Percentiles rank a stretch among this genome's conserved stretches.
These are phyloP conservation scores for Aphidoletes aphidimyza DNA, from an alignment of 2,888 invertebrate species.

Conservation along the genomic window DNA sequence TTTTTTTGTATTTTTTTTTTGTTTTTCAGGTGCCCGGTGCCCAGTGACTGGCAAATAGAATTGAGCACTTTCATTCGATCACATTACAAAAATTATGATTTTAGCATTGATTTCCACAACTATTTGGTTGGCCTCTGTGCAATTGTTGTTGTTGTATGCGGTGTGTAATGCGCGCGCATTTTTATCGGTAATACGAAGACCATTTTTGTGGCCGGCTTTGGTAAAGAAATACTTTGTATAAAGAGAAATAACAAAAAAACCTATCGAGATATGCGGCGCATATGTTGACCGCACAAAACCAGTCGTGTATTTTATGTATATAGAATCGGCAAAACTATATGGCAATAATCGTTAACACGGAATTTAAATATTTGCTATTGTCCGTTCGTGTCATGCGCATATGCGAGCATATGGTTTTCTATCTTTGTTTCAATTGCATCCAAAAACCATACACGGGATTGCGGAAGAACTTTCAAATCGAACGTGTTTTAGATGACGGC, in stretches of 20 bases:
- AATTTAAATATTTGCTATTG: slow-evolving; percentile 16
- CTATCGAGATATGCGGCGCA: background rate
- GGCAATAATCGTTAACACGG: slow-evolving; percentile 21
- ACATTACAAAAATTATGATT: background rate
- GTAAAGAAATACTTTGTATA: no score
- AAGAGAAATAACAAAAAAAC: no score
- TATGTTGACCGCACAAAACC: background rate
- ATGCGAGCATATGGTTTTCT: background rate
- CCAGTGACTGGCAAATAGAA: background rate
- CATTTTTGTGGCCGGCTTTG: no score
- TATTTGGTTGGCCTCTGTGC: background rate
- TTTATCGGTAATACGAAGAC: no score
- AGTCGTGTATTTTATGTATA: slow-evolving; percentile 17
- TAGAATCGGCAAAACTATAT: slow-evolving; percentile 42
- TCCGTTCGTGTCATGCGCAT: background rate
- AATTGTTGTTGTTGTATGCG: background rate
- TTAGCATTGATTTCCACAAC: background rate
- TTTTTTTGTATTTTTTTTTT: no score
- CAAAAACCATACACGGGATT: slow-evolving; percentile 16
- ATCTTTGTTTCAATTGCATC: slow-evolving; percentile 19
- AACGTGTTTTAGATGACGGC: slow-evolving; percentile 14
- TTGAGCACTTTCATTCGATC: slow-evolving; percentile 24
- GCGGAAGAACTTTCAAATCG: slow-evolving; percentile 53
- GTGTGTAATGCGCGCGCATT: background rate
- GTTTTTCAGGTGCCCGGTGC: no score